Base-by-base conservation (phyloP, 92 coral and sea anemone species). In the Parazoanthus darwini region DNA sequence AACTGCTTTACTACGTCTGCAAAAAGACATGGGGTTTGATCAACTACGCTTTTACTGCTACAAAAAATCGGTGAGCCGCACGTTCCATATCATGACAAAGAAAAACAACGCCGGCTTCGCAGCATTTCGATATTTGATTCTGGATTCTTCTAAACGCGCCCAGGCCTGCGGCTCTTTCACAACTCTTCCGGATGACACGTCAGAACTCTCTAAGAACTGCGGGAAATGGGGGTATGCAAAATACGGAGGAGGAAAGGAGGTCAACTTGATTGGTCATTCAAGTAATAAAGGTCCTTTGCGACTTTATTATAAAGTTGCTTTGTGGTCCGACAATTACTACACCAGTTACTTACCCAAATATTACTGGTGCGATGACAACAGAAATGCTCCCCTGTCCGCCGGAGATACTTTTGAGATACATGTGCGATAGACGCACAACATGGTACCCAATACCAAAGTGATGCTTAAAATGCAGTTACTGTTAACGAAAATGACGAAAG, bases 41-140 rank as follows among this genome's bases (percentile, higher is more conserved):
- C 88, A 86, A 74, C 67, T 86, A 39, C 79, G 88, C 25, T 86
- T 43, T 74, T 76, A 76, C 14, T 86, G 82, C 75, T 74, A 26
- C 46, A 86, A 86, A 48, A 86, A 86, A 3, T 16, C 38, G 1
- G 74, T 68, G 13, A 56, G 84, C 36, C 82, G 89, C 37, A 86
- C 72, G 16, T 86, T 86, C 81, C 88, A 86, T 46, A 65, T 86
- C 6, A 78, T 86, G 79, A 86, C 88, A 10, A 72, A 72, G 8
- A 86, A 38, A 74, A 74, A 72, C 23, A 5, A 18, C 11, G 23
- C 15, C 44, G 88, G 88, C 33, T 38, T 37, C 6, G 68, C 43
- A n/a, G 88, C 81, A 4, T 54, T 86, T 9, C 48, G 51, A 77
- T 86, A 23, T 78, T 16, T 48, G 46, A 50, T 78, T 43, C 72